A percentile compares a stretch with the other conserved stretches of the same genome.
Evolutionary conservation across 2,797 vertebrate genomes (phyloP).

Genomic region (Urosaurus nigricauda): DNA sequence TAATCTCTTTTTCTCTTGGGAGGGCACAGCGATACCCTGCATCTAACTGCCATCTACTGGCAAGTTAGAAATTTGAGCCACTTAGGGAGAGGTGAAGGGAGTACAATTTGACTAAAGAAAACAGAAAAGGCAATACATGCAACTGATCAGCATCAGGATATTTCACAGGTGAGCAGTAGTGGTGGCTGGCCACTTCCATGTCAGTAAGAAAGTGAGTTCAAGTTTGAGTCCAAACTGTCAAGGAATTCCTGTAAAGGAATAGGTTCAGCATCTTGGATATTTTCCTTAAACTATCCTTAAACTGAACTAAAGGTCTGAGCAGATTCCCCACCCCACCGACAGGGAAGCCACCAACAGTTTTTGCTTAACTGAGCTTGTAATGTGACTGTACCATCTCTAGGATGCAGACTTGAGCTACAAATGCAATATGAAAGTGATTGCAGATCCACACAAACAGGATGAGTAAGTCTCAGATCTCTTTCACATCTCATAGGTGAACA

Average conservation of each 20-base stretch:
- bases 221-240: no score
- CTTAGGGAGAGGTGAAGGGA: neutral
- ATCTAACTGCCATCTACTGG: constrained; percentile 58
- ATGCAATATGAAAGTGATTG: neutral
- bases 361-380: neutral
- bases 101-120: neutral
- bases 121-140: neutral
- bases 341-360: neutral
- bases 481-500: neutral
- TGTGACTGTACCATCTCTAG: neutral
- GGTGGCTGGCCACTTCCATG: no score
- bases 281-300: no score
- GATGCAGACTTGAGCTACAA: neutral
- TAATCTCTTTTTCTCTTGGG: neutral
- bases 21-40: neutral
- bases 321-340: neutral
- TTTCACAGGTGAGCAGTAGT: neutral
- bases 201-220: no score
- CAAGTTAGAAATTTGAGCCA: neutral
- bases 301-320: no score
- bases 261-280: no score
- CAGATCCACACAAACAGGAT: neutral
- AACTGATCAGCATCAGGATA: neutral
- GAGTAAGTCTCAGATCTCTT: neutral
- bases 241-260: no score